Evolutionary conservation across 2,113 vertebrate species (phyloP).

Genomic region (Hippocampus guttulatus): DNA sequence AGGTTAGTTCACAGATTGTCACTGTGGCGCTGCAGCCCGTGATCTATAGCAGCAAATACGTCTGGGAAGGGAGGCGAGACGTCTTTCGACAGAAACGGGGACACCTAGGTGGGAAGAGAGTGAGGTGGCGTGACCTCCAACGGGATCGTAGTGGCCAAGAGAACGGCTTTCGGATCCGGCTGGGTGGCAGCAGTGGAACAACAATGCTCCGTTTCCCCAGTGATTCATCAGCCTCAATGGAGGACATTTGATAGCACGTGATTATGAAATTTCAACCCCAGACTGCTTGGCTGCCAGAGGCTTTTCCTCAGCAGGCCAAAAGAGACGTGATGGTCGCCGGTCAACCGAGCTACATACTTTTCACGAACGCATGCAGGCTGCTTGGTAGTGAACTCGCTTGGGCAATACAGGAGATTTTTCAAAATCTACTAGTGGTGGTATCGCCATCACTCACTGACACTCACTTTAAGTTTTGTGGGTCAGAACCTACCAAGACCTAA

Average conservation of each 20-base stretch:
- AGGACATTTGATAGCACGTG: conserved; percentile 64
- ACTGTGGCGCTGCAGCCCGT: conserved; percentile 28
- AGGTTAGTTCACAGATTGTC: conserved; percentile 34
- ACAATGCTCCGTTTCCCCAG: conserved; percentile 64
- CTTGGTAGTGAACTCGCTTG: conserved; percentile 40
- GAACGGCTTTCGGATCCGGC: conserved; percentile 47
- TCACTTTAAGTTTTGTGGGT: not conserved
- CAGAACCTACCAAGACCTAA: no score
- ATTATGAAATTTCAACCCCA: conserved; percentile 64
- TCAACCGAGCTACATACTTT: conserved; percentile 40
- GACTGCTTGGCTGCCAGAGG: conserved; percentile 60
- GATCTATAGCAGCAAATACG: conserved; percentile 34
- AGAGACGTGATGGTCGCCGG: conserved; percentile 43
- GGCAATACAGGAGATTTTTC: conserved; percentile 14
- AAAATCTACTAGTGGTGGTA: conserved; percentile 13
- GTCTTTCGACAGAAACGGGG: conserved; percentile 14
- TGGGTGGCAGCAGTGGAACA: conserved; percentile 53
- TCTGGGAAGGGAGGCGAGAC: conserved; percentile 24
- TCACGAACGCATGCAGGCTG: conserved; percentile 6
- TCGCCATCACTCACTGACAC: conserved; percentile 7
- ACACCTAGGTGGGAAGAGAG: not conserved
- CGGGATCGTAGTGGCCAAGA: conserved; percentile 21
- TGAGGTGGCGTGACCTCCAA: conserved; percentile 14
- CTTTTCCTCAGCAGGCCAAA: conserved; percentile 58
- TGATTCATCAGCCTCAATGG: conserved; percentile 62